A percentile compares a stretch with the other conserved stretches of the same genome.
Conservation (phyloP, 1,140 invertebrate genomes). For the Glomeris maerens region DNA sequence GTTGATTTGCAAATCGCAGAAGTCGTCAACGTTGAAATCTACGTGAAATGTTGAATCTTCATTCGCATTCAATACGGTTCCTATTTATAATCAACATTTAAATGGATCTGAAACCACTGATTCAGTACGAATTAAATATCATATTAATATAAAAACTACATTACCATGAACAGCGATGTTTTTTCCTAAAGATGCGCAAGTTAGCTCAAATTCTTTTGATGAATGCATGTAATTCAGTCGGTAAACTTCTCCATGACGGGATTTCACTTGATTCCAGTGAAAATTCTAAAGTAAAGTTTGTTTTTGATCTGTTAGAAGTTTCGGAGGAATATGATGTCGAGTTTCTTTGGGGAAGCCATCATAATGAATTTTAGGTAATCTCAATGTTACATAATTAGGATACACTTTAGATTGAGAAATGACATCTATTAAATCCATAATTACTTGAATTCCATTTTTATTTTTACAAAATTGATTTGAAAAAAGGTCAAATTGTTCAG, state of each 20-base stretch:
- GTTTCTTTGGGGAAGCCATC: too few species aligned
- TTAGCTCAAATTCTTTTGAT: background rate
- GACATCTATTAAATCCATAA: background rate
- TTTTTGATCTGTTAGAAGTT: too few species aligned
- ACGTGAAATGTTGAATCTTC: background rate
- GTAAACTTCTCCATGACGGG: background rate
- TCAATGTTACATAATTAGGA: too few species aligned
- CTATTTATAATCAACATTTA: background rate
- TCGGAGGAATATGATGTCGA: too few species aligned
- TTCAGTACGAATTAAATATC: background rate
- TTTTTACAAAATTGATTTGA: too few species aligned
- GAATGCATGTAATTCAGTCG: background rate
- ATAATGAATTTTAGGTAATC: too few species aligned
- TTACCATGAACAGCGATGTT: slow-evolving; percentile 4
- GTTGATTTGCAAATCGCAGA: background rate
- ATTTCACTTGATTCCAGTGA: too few species aligned
- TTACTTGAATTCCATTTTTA: background rate
- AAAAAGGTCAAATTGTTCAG: too few species aligned
- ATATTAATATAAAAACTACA: background rate
- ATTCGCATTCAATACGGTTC: background rate
- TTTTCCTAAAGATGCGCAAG: slow-evolving; percentile 1
- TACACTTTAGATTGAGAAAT: background rate
- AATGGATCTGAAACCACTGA: background rate
- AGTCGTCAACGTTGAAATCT: background rate
- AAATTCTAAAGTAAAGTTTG: too few species aligned